Evolutionary conservation across 2,113 vertebrate species (phyloP), one percentile per base, ranked within the genome.

Genomic region (Festucalex cinctus): DNA sequence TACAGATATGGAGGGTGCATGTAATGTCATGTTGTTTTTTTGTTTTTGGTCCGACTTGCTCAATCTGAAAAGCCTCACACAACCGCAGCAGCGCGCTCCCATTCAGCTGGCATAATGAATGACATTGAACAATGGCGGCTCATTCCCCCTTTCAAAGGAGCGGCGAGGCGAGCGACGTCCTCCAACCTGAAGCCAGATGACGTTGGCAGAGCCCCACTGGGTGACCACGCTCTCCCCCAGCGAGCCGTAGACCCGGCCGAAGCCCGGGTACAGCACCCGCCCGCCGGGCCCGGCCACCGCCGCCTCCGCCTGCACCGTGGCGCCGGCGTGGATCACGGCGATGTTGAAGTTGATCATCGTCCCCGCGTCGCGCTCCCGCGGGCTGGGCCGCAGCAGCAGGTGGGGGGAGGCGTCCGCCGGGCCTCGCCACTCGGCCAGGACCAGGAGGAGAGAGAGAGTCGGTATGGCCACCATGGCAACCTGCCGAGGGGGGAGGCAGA

Each of bases 121-220:
- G 76, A 32, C 49, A 64, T 84, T 72, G 28, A 26, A 69, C 63
- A 65, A 87, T 74, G 39, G 26, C 70, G 9, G 32, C 26, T 32
- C 79, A 77, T 82, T 82, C 57, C 71, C 74, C 70, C 71, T 67
- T 81, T 81, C 70, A 77, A 75, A 75, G 66, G 74, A 81, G 76
- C 74, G 69, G 63, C 60, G 63, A 51, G 70, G 37, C 61, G 69
- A 82, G 75, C 75, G 75, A 70, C 62, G 26, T 78, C 71, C 71
- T 75, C 89, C 80, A 78, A 98, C 91, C 87, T 95, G 92, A 80
- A 96, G 91, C 74, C 93, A 93, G 82, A 97, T 92, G 5, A 96
- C 91, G 65, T 95, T 95, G n/a, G 95, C 94, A 20, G 89, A 90
- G 80, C 90, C 90, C 91, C 91, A 92, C 83, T 92, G 90, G 81